A percentile compares a stretch with the other conserved stretches of the same genome.
phyloP scores from a whole-genome alignment of 2,888 invertebrate genomes.

The Nephrotoma flavescens region DNA sequence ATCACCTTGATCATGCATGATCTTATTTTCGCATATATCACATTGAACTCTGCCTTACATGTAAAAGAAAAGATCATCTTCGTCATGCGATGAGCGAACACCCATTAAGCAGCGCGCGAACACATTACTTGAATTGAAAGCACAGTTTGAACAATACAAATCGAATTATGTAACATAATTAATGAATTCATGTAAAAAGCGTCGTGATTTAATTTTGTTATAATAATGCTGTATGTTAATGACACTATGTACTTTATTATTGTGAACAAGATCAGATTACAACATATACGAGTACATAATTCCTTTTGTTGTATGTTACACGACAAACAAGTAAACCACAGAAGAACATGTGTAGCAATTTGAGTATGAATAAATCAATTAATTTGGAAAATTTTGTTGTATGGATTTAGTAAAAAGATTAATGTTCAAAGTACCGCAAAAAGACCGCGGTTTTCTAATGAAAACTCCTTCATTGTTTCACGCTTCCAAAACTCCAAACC shows the following conservation, averaged over 20 bases:
- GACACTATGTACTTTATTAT: not conserved
- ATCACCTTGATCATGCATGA: not conserved
- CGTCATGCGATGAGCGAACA: too few relatives aligned
- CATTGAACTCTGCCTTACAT: too few relatives aligned
- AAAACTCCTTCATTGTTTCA: too few relatives aligned
- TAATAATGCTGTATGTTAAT: not conserved
- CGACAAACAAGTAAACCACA: not conserved
- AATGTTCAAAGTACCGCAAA: too few relatives aligned
- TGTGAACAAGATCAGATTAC: not conserved
- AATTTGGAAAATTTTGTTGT: too few relatives aligned
- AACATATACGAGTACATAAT: not conserved
- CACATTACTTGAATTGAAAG: too few relatives aligned
- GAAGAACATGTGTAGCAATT: not conserved
- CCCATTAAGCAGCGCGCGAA: too few relatives aligned
- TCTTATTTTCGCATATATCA: not conserved
- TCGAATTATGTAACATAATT: not conserved
- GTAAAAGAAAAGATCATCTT: too few relatives aligned
- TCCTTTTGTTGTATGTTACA: not conserved
- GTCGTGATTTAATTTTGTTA: not conserved
- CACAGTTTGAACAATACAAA: not conserved
- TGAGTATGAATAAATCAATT: too few relatives aligned
- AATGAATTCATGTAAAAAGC: not conserved
- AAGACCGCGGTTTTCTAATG: too few relatives aligned
- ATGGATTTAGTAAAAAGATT: too few relatives aligned
- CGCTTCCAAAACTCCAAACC: too few relatives aligned